Conservation (phyloP, 2,888 invertebrate species). For the Leptinotarsa peninsularis region DNA sequence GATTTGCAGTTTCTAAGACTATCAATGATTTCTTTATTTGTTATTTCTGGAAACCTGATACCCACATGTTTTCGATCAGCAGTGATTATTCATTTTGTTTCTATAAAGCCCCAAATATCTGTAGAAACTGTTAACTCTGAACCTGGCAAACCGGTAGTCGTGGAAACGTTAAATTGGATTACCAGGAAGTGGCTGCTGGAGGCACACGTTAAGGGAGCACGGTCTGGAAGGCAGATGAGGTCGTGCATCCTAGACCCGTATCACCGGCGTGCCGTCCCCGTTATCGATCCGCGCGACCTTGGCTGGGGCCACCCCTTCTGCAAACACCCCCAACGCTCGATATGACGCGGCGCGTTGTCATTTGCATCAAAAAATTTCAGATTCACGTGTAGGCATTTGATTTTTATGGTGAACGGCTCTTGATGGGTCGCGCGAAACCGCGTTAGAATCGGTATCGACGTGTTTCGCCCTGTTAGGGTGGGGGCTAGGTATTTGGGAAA, state of each 20-base stretch:
- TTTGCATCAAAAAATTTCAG: slow-evolving; percentile 50
- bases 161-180: slow-evolving; percentile 50
- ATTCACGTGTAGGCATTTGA: slow-evolving; percentile 47
- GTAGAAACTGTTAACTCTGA: neutral
- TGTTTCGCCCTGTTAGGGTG: neutral
- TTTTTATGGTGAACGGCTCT: slow-evolving; percentile 47
- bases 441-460: neutral
- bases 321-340: slow-evolving; percentile 47
- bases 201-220: slow-evolving; percentile 15
- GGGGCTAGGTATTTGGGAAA: neutral
- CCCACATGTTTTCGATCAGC: no score
- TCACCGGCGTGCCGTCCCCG: slow-evolving; percentile 16
- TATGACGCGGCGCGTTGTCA: slow-evolving; percentile 47
- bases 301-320: slow-evolving; percentile 14
- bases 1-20: no score
- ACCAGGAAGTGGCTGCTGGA: slow-evolving; percentile 42
- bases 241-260: neutral
- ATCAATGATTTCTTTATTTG: no score
- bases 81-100: no score
- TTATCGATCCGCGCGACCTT: slow-evolving; percentile 13
- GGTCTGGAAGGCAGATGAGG: slow-evolving; percentile 28
- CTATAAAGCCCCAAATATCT: no score
- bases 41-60: no score
- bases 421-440: slow-evolving; percentile 37
- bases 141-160: slow-evolving; percentile 39